Evolutionary conservation across 2,113 vertebrate species (phyloP).

Genomic region (Coracopsis vasa): DNA sequence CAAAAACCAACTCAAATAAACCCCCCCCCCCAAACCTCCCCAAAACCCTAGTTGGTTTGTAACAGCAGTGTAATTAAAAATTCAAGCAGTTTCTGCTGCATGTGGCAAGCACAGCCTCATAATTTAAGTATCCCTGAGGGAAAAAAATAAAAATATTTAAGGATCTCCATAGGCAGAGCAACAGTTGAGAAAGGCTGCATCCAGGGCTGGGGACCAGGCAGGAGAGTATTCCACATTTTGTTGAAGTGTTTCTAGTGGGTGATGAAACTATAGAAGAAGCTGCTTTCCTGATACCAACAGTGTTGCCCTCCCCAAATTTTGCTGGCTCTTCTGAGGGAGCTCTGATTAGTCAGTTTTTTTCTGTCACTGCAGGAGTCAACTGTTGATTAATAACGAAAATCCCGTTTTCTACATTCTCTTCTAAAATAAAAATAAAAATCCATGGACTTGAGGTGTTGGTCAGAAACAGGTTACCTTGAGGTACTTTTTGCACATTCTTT

Average conservation of each 20-base stretch:
- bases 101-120: background rate
- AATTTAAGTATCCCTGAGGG: background rate
- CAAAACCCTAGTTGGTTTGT: background rate
- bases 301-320: background rate
- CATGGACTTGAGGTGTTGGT: background rate
- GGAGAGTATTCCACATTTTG: background rate
- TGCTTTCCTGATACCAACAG: background rate
- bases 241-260: background rate
- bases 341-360: conserved; percentile 23
- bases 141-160: background rate
- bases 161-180: background rate
- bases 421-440: background rate
- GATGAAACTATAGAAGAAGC: background rate
- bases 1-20: background rate
- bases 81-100: background rate
- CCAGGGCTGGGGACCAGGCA: background rate
- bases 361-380: conserved; percentile 29
- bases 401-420: background rate
- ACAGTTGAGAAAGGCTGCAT: background rate
- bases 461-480: background rate
- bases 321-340: background rate
- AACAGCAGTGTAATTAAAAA: background rate
- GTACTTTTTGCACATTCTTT: background rate
- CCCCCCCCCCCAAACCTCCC: too few relatives aligned
- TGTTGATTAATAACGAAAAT: conserved; percentile 31